Conservation (phyloP, 2,113 vertebrate species). For the Spermophilus dauricus region DNA sequence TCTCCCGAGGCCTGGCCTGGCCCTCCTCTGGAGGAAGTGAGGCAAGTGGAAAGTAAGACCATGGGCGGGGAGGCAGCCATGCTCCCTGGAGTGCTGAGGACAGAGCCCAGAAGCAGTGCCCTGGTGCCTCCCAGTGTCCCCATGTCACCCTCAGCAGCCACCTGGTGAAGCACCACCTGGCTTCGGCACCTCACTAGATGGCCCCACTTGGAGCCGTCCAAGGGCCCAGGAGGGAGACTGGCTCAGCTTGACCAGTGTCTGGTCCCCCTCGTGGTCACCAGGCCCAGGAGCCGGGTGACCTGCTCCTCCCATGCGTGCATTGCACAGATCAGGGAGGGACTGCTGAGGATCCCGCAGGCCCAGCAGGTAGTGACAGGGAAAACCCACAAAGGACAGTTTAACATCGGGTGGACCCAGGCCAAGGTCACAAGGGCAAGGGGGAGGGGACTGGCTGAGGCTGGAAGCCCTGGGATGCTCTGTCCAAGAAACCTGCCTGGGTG, state of each 20-base stretch:
- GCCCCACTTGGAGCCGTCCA: neutral
- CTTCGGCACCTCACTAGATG: rapidly evolving
- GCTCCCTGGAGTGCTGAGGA: no score
- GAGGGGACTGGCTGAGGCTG: neutral
- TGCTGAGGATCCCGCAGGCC: no score
- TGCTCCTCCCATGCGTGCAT: no score
- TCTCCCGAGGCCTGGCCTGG: neutral
- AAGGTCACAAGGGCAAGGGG: neutral
- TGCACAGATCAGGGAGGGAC: neutral
- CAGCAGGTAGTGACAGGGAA: no score
- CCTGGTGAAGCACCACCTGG: no score
- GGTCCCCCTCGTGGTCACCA: neutral
- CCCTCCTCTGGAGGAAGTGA: neutral
- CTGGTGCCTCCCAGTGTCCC: neutral
- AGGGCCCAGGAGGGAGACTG: neutral
- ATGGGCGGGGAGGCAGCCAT: neutral
- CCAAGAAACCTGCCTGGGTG: no score
- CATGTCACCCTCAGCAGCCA: no score
- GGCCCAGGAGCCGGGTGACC: no score
- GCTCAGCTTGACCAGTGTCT: neutral
- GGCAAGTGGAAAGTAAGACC: rapidly evolving
- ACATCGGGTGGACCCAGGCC: neutral
- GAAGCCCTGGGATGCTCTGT: neutral
- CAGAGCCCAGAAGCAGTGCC: neutral
- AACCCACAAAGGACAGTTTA: no score